Evolutionary conservation across 2,888 invertebrate genomes (phyloP).

Genomic region (Philhelius pedissequus): DNA sequence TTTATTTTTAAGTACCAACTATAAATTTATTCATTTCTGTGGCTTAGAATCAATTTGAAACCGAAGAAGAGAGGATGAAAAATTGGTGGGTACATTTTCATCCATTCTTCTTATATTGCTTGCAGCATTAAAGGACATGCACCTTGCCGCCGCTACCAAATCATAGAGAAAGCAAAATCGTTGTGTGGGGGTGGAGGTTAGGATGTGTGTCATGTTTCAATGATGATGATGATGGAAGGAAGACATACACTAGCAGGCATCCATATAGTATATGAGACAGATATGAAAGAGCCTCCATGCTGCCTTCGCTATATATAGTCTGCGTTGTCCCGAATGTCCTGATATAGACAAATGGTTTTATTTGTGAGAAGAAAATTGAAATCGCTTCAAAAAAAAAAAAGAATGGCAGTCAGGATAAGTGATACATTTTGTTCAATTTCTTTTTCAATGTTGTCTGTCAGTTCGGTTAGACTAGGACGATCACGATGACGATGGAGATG

Average conservation of each 20-base stretch:
- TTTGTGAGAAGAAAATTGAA: conserved; percentile 67
- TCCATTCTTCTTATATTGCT: conserved; percentile 20
- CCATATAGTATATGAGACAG: conserved; percentile 25
- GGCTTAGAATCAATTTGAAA: conserved; percentile 62
- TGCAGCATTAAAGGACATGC: conserved; percentile 57
- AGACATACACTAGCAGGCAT: conserved; percentile 41
- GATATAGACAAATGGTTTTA: conserved; percentile 67
- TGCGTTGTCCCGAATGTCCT: background rate
- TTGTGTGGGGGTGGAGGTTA: background rate
- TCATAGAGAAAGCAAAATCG: background rate
- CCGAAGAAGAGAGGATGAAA: conserved; percentile 57
- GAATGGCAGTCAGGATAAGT: conserved; percentile 58
- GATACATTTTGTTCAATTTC: conserved; percentile 45
- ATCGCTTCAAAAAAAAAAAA: conserved; percentile 61
- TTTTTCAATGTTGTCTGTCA: background rate
- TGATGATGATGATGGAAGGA: conserved; percentile 59
- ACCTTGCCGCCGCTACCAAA: background rate
- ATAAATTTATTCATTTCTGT: conserved; percentile 52
- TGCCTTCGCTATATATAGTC: background rate
- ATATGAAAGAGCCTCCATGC: background rate
- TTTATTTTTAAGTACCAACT: conserved; percentile 57
- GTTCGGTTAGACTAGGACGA: background rate
- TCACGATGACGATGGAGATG: no score
- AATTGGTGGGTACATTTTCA: conserved; percentile 53
- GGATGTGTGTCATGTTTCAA: conserved; percentile 44